Conservation (phyloP, 2,888 invertebrate species). For the Thelaira solivaga region DNA sequence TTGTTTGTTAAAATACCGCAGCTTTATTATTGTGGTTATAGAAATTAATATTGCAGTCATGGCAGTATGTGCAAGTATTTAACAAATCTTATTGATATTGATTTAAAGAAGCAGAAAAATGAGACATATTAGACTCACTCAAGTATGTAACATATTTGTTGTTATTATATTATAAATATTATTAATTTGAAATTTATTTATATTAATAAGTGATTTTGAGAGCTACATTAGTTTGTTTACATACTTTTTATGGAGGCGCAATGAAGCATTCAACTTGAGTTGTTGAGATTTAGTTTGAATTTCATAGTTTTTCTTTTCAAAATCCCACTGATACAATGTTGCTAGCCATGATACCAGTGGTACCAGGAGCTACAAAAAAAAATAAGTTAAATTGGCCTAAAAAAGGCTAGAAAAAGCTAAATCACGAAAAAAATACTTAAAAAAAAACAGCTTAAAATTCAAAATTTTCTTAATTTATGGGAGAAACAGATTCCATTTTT, state of each 20-base stretch:
- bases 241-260: not conserved
- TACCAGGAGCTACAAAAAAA: too few relatives aligned
- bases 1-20: not conserved
- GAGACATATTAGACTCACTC: constrained; percentile 27
- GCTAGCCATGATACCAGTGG: too few relatives aligned
- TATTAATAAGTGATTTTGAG: not conserved
- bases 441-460: too few relatives aligned
- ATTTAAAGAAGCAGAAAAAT: constrained; percentile 31
- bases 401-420: too few relatives aligned
- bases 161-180: constrained; percentile 1
- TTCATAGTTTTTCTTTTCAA: not conserved
- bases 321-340: too few relatives aligned
- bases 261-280: constrained; percentile 25
- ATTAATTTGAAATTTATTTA: constrained; percentile 25
- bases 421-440: too few relatives aligned
- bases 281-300: not conserved
- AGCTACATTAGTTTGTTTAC: not conserved
- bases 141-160: not conserved
- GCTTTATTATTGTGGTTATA: not conserved
- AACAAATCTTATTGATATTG: too few relatives aligned
- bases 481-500: too few relatives aligned
- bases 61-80: too few relatives aligned
- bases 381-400: too few relatives aligned
- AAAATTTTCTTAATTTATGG: too few relatives aligned
- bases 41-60: too few relatives aligned